phyloP scores from a whole-genome alignment of 2,888 invertebrate genomes.

The Sturmia bella region DNA sequence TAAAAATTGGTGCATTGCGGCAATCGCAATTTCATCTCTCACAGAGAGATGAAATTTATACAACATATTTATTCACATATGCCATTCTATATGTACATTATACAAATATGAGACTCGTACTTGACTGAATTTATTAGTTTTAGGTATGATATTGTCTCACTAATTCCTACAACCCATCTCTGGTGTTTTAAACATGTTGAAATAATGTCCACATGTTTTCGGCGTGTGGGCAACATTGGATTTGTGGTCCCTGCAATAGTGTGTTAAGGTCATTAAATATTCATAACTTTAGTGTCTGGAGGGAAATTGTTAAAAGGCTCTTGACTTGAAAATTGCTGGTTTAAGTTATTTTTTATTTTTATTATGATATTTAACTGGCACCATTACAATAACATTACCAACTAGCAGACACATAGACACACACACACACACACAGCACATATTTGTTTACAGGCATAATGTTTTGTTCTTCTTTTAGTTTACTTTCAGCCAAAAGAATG shows the following conservation, averaged over 20 bases:
- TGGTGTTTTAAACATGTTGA: background rate
- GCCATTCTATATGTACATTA: too few relatives aligned
- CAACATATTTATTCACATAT: too few relatives aligned
- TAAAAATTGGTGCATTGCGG: too few relatives aligned
- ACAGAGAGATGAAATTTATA: too few relatives aligned
- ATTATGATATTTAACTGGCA: constrained; percentile 27
- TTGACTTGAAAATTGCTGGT: constrained; percentile 63
- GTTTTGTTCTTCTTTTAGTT: too few relatives aligned
- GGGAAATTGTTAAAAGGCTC: constrained; percentile 67
- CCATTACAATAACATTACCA: background rate
- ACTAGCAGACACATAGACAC: too few relatives aligned
- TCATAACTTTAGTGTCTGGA: constrained; percentile 65
- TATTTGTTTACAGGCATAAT: too few relatives aligned
- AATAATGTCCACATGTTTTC: constrained; percentile 25
- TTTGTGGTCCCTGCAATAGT: constrained; percentile 48
- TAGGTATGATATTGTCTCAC: too few relatives aligned
- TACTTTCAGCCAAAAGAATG: background rate
- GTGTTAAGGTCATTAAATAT: constrained; percentile 68
- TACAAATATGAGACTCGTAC: too few relatives aligned
- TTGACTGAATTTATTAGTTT: too few relatives aligned
- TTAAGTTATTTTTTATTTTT: constrained; percentile 46
- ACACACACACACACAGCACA: too few relatives aligned
- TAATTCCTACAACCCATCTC: background rate
- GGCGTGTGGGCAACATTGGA: constrained; percentile 13
- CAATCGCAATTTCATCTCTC: too few relatives aligned